Evolutionary conservation across 2,888 invertebrate genomes (phyloP), one percentile per base, ranked within the genome.

Genomic region (Dendrolimus houi): DNA sequence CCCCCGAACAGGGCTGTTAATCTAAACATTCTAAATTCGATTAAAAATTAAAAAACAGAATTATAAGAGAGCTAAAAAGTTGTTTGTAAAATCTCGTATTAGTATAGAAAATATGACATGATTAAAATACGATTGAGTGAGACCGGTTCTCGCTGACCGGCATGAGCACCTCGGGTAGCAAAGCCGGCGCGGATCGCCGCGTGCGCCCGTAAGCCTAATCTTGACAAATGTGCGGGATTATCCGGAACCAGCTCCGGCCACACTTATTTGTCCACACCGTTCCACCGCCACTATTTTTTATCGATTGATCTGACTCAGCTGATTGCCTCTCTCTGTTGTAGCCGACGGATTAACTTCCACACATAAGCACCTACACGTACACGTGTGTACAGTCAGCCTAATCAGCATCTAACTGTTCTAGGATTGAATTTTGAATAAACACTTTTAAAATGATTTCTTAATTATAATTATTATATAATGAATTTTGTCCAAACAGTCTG

Each of bases 251-350:
- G 71, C 70, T 71, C 71, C 74, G 73, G 75, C 73, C 78, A 70
- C 73, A 77, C 70, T 77, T 82, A 81, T 83, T 85, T 80, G 83
- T 83, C 83, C 79, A 77, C 78, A 74, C 76, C 80, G 78, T 76
- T 78, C 75, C 71, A 70, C 71, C 75, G 78, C 71, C 77, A 79
- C 81, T 77, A 84, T 86, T 87, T 85, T 87, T 90, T 88, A 89
- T 89, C 88, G 85, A 89, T 87, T 82, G 86, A 87, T 88, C 87
- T 81, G 74, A 85, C 85, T 87, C 85, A 88, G 82, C 87, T 89
- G 89, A 89, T 90, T 89, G 88, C 83, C 71, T 72, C 79, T 75
- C 84, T 87, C 74, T 87, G 86, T 87, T 84, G 86, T 81, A 81
- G 85, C 88, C 89, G 89, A 68, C 86, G 77, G 87, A 87, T 87